phyloP scores from a whole-genome alignment of 2,888 invertebrate species.

The Xestia ashworthii region DNA sequence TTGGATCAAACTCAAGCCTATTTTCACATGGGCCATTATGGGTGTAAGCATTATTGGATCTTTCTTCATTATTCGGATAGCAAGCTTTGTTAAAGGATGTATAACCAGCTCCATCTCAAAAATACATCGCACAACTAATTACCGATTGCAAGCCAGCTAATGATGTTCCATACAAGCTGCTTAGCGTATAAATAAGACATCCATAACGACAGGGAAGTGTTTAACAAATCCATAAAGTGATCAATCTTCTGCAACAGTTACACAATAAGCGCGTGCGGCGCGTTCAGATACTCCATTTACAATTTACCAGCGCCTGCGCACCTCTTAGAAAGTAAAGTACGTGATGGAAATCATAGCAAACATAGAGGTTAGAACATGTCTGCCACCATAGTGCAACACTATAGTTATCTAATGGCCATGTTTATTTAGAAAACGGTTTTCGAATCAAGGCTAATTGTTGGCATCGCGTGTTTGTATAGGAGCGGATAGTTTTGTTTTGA shows the following conservation, averaged over 20 bases:
- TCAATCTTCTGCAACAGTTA: slow-evolving; percentile 67
- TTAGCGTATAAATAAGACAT: slow-evolving; percentile 21
- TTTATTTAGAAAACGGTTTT: slow-evolving; percentile 67
- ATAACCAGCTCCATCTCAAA: not conserved
- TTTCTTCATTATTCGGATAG: not conserved
- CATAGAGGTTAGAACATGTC: slow-evolving; percentile 37
- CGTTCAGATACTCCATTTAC: slow-evolving; percentile 67
- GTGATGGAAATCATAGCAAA: slow-evolving; percentile 77
- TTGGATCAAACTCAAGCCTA: not conserved
- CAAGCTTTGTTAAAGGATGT: not conserved
- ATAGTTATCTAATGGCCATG: slow-evolving; percentile 60
- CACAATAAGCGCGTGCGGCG: slow-evolving; percentile 74
- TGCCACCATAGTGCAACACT: slow-evolving; percentile 56
- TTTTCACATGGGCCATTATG: not conserved
- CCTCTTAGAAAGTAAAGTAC: slow-evolving; percentile 80
- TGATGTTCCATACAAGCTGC: slow-evolving; percentile 7
- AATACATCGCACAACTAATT: not conserved
- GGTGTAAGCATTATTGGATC: not conserved
- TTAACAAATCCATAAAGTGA: slow-evolving; percentile 60
- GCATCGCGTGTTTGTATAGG: slow-evolving; percentile 55
- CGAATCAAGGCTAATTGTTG: slow-evolving; percentile 59
- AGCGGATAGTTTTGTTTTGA: slow-evolving; percentile 11
- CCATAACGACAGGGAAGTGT: slow-evolving; percentile 61
- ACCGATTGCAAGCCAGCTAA: not conserved
- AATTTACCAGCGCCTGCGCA: slow-evolving; percentile 69